phyloP scores from a whole-genome alignment of 2,888 invertebrate genomes.

The Catocala fraxini region DNA sequence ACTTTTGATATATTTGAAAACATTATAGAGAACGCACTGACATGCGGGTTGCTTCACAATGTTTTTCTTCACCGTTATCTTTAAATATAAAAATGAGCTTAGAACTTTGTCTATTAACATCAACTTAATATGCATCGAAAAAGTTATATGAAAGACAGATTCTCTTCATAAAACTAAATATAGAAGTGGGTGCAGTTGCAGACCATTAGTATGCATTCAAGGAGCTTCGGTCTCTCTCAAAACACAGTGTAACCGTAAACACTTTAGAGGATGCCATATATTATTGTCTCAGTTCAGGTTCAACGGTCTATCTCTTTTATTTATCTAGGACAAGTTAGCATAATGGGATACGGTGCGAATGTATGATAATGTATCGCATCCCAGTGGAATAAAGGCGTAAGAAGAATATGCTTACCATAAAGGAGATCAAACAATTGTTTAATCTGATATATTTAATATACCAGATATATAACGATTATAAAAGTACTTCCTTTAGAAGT shows the following conservation, averaged over 20 bases:
- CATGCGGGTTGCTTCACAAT: too few relatives aligned
- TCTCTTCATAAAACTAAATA: not conserved
- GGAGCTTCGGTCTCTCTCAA: not conserved
- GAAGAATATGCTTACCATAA: too few relatives aligned
- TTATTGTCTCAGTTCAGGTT: constrained; percentile 70
- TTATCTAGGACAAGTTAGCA: constrained; percentile 56
- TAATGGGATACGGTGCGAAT: constrained; percentile 46
- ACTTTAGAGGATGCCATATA: constrained; percentile 46
- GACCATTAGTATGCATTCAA: not conserved
- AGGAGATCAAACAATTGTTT: too few relatives aligned
- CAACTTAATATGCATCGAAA: not conserved
- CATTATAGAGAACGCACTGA: too few relatives aligned
- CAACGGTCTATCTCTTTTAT: constrained; percentile 63
- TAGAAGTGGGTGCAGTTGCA: not conserved
- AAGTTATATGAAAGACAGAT: not conserved
- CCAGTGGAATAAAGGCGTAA: too few relatives aligned
- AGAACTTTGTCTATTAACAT: not conserved
- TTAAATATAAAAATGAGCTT: too few relatives aligned
- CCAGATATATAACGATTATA: too few relatives aligned
- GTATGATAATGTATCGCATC: constrained; percentile 3
- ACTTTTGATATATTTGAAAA: too few relatives aligned
- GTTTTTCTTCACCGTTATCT: too few relatives aligned
- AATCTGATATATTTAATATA: too few relatives aligned
- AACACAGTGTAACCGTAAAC: constrained; percentile 21
- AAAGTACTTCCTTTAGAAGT: too few relatives aligned